These are phyloP conservation scores for Mactra quadrangularis DNA, from an alignment of 1,140 invertebrate species.

Conservation along the genomic window DNA sequence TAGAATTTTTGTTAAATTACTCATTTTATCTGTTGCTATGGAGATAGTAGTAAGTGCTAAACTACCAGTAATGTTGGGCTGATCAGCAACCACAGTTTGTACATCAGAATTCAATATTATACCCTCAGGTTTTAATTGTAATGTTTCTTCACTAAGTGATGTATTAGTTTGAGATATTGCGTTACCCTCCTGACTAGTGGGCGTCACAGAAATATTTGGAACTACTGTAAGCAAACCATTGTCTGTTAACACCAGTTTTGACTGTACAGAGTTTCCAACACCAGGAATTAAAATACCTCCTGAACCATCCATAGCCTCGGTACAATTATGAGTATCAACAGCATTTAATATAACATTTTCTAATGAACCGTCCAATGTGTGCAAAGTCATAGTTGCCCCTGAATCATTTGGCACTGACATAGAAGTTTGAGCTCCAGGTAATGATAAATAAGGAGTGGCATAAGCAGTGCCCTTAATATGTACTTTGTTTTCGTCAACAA, in stretches of 20 bases:
- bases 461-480: conserved; percentile 26
- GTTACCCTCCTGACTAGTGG: background rate
- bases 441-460: conserved; percentile 44
- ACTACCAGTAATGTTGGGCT: conserved; percentile 16
- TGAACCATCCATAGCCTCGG: background rate
- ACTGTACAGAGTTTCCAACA: background rate
- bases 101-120: background rate
- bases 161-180: background rate
- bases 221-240: conserved; percentile 38
- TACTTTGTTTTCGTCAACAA: background rate
- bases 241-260: conserved; percentile 33
- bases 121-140: conserved; percentile 1
- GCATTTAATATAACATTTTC: conserved; percentile 30
- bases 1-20: conserved; percentile 48
- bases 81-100: background rate
- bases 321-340: background rate
- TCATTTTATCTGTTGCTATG: conserved; percentile 51
- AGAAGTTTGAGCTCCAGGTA: background rate
- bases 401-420: background rate
- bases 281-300: background rate
- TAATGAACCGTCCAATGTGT: conserved; percentile 16
- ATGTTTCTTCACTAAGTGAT: background rate
- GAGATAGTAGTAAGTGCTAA: conserved; percentile 55
- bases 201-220: conserved; percentile 11
- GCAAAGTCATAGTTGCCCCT: background rate